Evolutionary conservation across 2,888 invertebrate genomes (phyloP).

Genomic region (Parnassius apollo): DNA sequence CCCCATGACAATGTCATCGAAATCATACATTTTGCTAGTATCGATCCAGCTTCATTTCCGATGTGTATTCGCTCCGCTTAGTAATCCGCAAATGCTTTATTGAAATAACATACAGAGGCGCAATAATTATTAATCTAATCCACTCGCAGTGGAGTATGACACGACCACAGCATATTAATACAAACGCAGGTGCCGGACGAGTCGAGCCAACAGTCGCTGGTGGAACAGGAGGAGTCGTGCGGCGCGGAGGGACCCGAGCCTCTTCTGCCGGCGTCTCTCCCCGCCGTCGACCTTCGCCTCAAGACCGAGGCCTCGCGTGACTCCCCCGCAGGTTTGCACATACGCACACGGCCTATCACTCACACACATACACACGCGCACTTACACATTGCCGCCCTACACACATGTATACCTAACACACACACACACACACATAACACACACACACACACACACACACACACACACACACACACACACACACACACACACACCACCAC

Average conservation of each 20-base stretch:
- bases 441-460: slow-evolving; percentile 2
- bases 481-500: not conserved
- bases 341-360: not conserved
- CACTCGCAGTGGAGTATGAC: not conserved
- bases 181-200: slow-evolving; percentile 86
- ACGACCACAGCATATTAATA: slow-evolving; percentile 34
- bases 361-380: not conserved
- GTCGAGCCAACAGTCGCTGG: slow-evolving; percentile 84
- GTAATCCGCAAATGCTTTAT: not conserved
- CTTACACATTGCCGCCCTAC: not conserved
- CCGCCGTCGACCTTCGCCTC: slow-evolving; percentile 85
- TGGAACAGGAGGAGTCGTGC: slow-evolving; percentile 54
- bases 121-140: not conserved
- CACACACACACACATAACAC: not conserved
- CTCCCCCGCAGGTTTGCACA: slow-evolving; percentile 47
- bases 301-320: slow-evolving; percentile 81
- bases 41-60: not conserved
- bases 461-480: slow-evolving; percentile 1
- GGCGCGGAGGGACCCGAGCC: slow-evolving; percentile 50
- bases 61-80: not conserved
- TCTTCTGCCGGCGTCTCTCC: slow-evolving; percentile 61
- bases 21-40: not conserved
- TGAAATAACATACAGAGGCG: not conserved
- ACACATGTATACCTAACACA: slow-evolving; percentile 19
- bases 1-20: too few species aligned